Evolutionary conservation across 2,113 vertebrate species (phyloP).

Genomic region (Narcine bancroftii): DNA sequence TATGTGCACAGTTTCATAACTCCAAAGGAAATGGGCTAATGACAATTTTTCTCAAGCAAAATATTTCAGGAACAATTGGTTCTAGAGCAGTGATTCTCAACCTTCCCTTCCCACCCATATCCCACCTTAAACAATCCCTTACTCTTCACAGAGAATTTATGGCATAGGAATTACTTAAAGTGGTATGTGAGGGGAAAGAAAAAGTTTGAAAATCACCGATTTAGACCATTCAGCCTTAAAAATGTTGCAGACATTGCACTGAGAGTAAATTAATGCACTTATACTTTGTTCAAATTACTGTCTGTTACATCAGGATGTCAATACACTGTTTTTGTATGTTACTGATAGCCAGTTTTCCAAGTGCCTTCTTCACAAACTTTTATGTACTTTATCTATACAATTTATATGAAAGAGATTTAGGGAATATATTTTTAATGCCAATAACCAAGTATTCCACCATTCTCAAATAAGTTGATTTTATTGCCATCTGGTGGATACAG

Average conservation of each 20-base stretch:
- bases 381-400: neutral
- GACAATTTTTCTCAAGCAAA: too few species aligned
- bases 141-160: too few species aligned
- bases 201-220: too few species aligned
- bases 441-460: neutral
- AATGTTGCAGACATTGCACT: neutral
- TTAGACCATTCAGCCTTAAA: neutral
- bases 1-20: too few species aligned
- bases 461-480: constrained; percentile 20
- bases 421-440: neutral
- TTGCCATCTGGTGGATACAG: constrained; percentile 14
- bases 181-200: too few species aligned
- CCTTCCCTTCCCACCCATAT: too few species aligned
- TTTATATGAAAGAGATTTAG: neutral
- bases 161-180: too few species aligned
- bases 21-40: too few species aligned
- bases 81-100: too few species aligned
- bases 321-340: neutral
- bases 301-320: neutral
- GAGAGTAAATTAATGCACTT: neutral
- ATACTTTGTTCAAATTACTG: neutral
- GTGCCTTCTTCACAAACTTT: neutral
- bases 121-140: too few species aligned
- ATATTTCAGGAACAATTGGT: too few species aligned
- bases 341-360: neutral